These are phyloP conservation scores for Sorex fumeus DNA, from an alignment of 2,113 vertebrate genomes.

Conservation along the genomic window DNA sequence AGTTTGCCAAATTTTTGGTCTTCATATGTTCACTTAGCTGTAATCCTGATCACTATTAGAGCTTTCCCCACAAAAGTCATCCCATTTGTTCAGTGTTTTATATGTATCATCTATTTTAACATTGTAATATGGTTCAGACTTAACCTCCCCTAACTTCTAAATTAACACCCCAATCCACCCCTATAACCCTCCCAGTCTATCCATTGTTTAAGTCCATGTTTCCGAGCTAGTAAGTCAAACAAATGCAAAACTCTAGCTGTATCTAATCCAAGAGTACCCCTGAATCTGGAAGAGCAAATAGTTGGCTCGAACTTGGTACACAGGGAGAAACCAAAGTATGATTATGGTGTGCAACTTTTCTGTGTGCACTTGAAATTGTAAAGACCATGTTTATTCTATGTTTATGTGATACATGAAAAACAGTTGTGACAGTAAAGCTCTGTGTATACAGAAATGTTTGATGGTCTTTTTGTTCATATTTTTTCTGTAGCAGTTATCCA, in stretches of 20 bases:
- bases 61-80: constrained; percentile 6
- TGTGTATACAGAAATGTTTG: neutral
- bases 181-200: neutral
- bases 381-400: neutral
- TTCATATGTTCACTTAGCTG: constrained; percentile 24
- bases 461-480: neutral
- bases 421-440: neutral
- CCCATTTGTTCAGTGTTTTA: neutral
- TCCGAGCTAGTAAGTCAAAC: neutral
- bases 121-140: neutral
- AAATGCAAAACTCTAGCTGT: neutral
- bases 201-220: neutral
- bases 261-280: neutral
- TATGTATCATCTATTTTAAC: neutral
- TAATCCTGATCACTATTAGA: neutral
- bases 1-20: constrained; percentile 59
- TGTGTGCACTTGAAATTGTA: neutral
- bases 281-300: neutral
- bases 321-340: neutral
- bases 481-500: neutral
- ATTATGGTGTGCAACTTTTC: neutral
- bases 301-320: neutral
- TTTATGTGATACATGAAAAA: constrained; percentile 20
- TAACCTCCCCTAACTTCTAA: neutral
- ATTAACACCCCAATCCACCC: neutral